Evolutionary conservation across 1,140 invertebrate species (phyloP), one percentile per base, ranked within the genome.

Genomic region (Drosophila virilis): DNA sequence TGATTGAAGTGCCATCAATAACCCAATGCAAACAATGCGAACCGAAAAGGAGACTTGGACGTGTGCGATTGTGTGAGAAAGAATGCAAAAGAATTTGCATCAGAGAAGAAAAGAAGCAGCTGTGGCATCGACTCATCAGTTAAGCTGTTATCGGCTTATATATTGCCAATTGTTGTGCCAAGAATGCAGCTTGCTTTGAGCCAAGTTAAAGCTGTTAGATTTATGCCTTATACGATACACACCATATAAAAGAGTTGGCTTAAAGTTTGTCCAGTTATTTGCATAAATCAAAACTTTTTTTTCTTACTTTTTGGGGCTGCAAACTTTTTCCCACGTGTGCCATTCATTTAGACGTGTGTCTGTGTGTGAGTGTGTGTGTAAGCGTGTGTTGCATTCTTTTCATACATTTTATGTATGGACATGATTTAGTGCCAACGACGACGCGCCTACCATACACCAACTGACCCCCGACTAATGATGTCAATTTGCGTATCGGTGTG

Each of bases 1-100:
- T 74, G 83, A 86, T 86, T 86, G 83, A 86, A 86, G 83, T 81
- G 81, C 84, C 68, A 86, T 86, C 83, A 86, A 86, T 86, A 86
- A 83, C 84, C 61, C 65, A 73, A 74, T 73, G 83, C 76, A 79
- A 89, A 79, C 72, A 86, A 73, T 61, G 71, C 78, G 61, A 68
- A 72, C 59, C 57, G 55, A 58, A 46, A 42, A 37, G 37, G 57
- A 45, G 35, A 62, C n/a, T 32, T n/a, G 32, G n/a, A 57, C 43
- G 57, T 51, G 43, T 51, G 43, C 57, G 42, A 46, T 33, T 37
- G 10, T 37, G 10, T 22, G 6, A 33, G 35, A 58, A 52, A n/a
- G 6, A 51, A 61, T 15, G 35, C n/a, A 13, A 10, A 58, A 15
- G 12, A 58, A 37, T 52, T 52, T 6, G n/a, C 8, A 33, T 32